Evolutionary conservation across 2,113 vertebrate species (phyloP), one percentile per base, ranked within the genome.

Genomic region (Carollia perspicillata): DNA sequence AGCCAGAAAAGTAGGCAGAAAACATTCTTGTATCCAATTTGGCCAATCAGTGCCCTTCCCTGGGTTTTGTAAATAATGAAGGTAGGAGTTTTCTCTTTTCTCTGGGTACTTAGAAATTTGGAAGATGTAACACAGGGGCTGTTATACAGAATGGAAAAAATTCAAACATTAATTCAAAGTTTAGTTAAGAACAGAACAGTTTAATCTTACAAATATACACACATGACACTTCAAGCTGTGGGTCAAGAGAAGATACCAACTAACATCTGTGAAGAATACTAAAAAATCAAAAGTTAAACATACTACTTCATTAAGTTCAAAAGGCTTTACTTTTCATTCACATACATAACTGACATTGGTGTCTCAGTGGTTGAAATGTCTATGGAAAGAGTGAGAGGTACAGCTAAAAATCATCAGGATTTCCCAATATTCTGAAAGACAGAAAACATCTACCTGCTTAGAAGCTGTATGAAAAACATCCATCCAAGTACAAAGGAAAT

Each of bases 211-310:
- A 93, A 89, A 83, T 44, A 92, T 3, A 78, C 22, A 92, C 30
- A 89, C 47, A 84, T 86, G 28, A 69, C 23, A 79, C 28, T n/a
- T 72, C 30, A 93, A 77, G 55, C n/a, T 85, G 4, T 72, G 7
- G 42, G 9, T 90, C 44, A 90, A 60, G 28, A 91, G 68, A 90
- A 84, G 33, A 77, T n/a, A n/a, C 14, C 37, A 81, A 26, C 49
- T 79, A 88, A 95, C 10, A 8, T 71, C 40, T 75, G 23, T 53
- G 51, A 89, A 81, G 83, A 63, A 33, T 79, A 86, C 28, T 71
- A 81, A 86, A 28, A 81, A 63, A 95, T 51, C 30, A n/a, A 81
- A 94, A 91, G 66, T 93, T 94, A 92, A 86, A 69, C 7, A 63
- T n/a, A 66, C 40, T n/a, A 66, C 40, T 81, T 89, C 66, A 80